Conservation (phyloP, 2,888 invertebrate genomes). For the Balanococcus diminutus region DNA sequence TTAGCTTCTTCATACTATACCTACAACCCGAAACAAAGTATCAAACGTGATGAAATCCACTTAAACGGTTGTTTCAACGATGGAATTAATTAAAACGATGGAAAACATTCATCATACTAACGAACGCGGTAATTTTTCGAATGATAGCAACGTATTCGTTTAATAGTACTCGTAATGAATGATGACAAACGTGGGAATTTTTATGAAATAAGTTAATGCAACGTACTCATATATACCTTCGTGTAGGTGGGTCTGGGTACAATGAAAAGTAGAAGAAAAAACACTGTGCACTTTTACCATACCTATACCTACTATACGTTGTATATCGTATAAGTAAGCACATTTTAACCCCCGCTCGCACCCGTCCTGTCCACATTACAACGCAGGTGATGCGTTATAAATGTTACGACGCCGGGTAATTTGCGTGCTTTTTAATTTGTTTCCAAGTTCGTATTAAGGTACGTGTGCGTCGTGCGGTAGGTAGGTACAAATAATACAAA, state of each 20-base stretch:
- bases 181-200: constrained; percentile 52
- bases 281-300: background rate
- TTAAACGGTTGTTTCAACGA: constrained; percentile 20
- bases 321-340: background rate
- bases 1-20: background rate
- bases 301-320: no score
- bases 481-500: background rate
- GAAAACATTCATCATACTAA: constrained; percentile 10
- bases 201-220: constrained; percentile 32
- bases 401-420: background rate
- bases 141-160: background rate
- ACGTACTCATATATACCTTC: no score
- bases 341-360: background rate
- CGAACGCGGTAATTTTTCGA: constrained; percentile 15
- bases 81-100: constrained; percentile 24
- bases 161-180: constrained; percentile 29
- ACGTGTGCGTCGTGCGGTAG: background rate
- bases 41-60: background rate
- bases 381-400: background rate
- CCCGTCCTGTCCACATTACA: background rate
- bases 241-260: no score
- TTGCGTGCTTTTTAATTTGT: constrained; percentile 36
- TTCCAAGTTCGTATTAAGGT: background rate
- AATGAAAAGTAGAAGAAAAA: background rate
- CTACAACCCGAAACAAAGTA: background rate